Base-by-base conservation (phyloP, 2,797 vertebrate genomes). In the Sarcophilus harrisii region DNA sequence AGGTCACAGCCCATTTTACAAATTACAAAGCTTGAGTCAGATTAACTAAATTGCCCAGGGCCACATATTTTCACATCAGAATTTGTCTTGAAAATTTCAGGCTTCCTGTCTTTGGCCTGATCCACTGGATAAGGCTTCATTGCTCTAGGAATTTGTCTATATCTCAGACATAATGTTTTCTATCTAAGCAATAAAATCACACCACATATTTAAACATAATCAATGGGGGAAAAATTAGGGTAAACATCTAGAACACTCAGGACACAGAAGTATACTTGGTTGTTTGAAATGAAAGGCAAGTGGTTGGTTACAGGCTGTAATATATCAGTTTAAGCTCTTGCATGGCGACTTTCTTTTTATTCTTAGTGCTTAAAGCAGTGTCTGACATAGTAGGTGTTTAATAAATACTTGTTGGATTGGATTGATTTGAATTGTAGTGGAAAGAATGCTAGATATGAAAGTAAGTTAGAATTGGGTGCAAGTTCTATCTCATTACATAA, bases 1-100 rank as follows among this genome's bases (percentile, higher is more conserved):
- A 96, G 89, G 60, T 93, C 29, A 94, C 73, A 95, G 45, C 14
- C 81, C 94, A 94, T 94, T 90, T 96, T 96, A 95, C 14, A 97
- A 94, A 95, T 92, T 95, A 18, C 92, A 55, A 96, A 93, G 30
- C 10, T 4, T 92, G 87, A 93, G 24, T 94, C 45, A 92, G 57
- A 93, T 94, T 32, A 92, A 59, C 12, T 93, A 54, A 90, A 5
- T 92, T 95, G 81, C 94, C 95, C 58, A 90, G 93, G 91, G 81
- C 57, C 45, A 52, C 66, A 2, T 91, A 91, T 96, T 94, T 92
- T 11, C 29, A 93, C 91, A 49, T 58, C 57, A 90, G 57, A 60
- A 13, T 29, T 12, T 10, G 32, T 49, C 45, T 4, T 92, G 58
- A 93, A 93, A 90, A 90, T 57, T 81, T 92, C n/a, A 87, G 54